These are phyloP conservation scores for Phymorhynchus buccinoides DNA, from an alignment of 1,140 invertebrate genomes.

Conservation along the genomic window DNA sequence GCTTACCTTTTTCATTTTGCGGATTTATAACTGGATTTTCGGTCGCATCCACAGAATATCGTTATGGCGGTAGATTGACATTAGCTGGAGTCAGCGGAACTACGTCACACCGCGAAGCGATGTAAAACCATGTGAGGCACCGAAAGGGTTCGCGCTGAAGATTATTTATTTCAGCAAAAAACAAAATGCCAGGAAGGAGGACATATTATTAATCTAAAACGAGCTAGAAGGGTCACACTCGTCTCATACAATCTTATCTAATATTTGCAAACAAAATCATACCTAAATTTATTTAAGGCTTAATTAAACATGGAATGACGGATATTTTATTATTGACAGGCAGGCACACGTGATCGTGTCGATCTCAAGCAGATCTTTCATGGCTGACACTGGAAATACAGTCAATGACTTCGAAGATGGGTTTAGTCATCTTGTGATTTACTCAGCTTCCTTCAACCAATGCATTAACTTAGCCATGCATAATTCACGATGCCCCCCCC, in stretches of 20 bases:
- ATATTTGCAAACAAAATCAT: background rate
- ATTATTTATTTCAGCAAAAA: background rate
- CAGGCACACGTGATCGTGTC: too few species aligned
- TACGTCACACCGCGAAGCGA: constrained; percentile 2
- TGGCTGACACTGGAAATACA: too few species aligned
- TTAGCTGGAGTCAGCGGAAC: background rate
- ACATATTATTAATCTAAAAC: background rate
- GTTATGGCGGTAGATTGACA: constrained; percentile 32
- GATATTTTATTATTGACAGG: too few species aligned
- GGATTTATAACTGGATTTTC: background rate
- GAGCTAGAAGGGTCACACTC: too few species aligned
- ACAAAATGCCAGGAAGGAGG: background rate
- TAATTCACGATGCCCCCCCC: too few species aligned
- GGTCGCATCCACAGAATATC: background rate
- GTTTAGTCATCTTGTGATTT: too few species aligned
- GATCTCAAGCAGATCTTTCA: too few species aligned
- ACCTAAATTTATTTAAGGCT: too few species aligned
- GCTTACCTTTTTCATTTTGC: constrained; percentile 22
- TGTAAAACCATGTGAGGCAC: constrained; percentile 1
- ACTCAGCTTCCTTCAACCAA: too few species aligned
- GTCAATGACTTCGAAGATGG: too few species aligned
- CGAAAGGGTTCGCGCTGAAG: background rate
- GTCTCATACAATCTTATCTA: background rate
- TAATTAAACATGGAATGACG: too few species aligned
- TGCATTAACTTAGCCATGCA: too few species aligned